Conservation (phyloP, 2,113 vertebrate genomes). For the Panthera leo region DNA sequence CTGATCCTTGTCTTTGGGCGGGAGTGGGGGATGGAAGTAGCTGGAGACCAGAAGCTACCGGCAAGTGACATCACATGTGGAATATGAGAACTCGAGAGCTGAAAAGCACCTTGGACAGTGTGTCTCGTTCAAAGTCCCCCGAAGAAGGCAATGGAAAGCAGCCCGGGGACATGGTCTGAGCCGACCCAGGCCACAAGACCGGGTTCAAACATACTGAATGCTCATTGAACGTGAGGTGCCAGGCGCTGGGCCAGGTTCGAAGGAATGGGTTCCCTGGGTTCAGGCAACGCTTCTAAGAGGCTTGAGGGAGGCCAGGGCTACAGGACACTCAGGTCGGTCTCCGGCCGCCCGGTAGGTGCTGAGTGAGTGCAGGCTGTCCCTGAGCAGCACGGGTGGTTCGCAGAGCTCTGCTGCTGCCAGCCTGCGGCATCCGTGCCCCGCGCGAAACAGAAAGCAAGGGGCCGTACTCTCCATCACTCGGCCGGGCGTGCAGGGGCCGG, state of each 20-base stretch:
- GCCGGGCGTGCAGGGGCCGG: not conserved
- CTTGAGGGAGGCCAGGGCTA: no score
- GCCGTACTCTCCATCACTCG: not conserved
- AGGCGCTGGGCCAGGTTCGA: not conserved
- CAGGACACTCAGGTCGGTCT: accelerated
- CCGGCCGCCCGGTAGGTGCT: not conserved
- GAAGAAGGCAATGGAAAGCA: not conserved
- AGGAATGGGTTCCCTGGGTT: not conserved
- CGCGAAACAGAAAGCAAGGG: not conserved
- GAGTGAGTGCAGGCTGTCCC: not conserved
- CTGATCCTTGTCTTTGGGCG: not conserved
- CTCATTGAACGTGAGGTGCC: not conserved
- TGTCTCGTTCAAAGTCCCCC: not conserved
- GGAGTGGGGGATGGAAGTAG: not conserved
- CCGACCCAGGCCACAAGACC: not conserved
- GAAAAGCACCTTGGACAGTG: not conserved
- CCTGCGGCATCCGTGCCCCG: not conserved
- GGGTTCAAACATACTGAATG: not conserved
- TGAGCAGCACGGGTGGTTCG: accelerated
- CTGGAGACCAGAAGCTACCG: not conserved
- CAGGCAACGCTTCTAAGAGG: not conserved
- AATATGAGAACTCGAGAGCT: not conserved
- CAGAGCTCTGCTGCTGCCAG: not conserved
- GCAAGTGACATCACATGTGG: not conserved
- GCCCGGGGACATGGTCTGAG: not conserved